These are phyloP conservation scores for Podiceps cristatus DNA, from an alignment of 2,113 vertebrate species.

Conservation along the genomic window DNA sequence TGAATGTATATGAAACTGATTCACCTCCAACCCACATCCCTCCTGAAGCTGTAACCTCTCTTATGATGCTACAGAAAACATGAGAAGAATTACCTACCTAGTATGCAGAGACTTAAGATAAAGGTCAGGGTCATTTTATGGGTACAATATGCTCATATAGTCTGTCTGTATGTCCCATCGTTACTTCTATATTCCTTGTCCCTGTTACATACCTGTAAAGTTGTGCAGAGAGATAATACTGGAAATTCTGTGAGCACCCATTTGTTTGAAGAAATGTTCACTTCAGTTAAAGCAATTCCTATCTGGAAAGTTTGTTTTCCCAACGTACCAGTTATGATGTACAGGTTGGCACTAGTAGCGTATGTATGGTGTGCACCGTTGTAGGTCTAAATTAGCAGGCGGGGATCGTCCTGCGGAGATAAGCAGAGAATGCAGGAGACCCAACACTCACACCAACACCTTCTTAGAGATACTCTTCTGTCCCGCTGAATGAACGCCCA, in stretches of 20 bases:
- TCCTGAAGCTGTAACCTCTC: neutral
- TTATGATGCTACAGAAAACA: neutral
- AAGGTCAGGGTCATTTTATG: neutral
- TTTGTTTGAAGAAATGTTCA: neutral
- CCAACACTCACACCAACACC: neutral
- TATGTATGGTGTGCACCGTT: fast-evolving
- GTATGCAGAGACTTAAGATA: neutral
- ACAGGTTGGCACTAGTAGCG: neutral
- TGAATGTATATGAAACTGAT: neutral
- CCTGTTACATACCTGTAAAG: neutral
- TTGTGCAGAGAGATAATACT: neutral
- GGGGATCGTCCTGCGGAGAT: neutral
- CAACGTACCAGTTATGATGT: neutral
- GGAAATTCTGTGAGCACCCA: neutral
- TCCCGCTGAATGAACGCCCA: neutral
- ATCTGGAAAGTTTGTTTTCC: neutral
- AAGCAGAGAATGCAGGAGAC: neutral
- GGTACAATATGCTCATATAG: neutral
- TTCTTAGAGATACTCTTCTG: neutral
- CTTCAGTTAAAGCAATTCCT: neutral
- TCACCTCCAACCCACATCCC: neutral
- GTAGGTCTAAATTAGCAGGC: neutral
- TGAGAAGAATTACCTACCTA: neutral
- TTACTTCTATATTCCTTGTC: neutral
- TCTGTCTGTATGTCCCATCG: neutral